A percentile compares a stretch with the other conserved stretches of the same genome.
phyloP scores from a whole-genome alignment of 2,888 invertebrate genomes.

The Volucella zonaria region DNA sequence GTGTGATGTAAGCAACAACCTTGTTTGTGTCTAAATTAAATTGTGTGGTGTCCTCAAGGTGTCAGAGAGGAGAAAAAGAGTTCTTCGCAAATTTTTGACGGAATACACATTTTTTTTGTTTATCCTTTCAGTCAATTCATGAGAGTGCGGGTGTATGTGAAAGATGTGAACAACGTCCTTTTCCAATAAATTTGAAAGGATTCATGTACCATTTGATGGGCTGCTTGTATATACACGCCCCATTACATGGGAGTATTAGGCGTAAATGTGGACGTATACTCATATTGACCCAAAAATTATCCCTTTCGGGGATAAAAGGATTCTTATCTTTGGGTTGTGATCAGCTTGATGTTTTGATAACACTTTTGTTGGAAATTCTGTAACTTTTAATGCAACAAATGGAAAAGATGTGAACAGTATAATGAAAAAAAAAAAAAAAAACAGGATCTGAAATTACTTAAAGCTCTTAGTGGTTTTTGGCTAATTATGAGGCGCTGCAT shows the following conservation, averaged over 20 bases:
- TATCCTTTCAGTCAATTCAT: neutral
- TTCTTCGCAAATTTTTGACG: conserved; percentile 9
- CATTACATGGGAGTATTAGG: conserved; percentile 43
- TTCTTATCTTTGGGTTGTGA: too few species aligned
- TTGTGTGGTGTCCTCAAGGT: neutral
- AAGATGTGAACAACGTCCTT: conserved; percentile 7
- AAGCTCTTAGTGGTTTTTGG: too few species aligned
- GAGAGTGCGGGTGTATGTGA: too few species aligned
- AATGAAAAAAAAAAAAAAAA: too few species aligned
- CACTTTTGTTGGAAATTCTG: too few species aligned
- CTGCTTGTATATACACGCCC: conserved; percentile 37
- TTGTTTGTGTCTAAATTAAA: conserved; percentile 35
- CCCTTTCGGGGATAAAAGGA: neutral
- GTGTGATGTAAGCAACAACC: conserved; percentile 31
- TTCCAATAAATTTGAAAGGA: conserved; percentile 30
- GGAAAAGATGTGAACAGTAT: too few species aligned
- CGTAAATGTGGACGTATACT: conserved; percentile 13
- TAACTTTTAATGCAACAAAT: too few species aligned
- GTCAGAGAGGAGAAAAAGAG: neutral
- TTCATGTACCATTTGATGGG: conserved; percentile 49
- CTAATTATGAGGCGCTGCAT: too few species aligned
- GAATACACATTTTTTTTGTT: conserved; percentile 9
- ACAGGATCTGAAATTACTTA: too few species aligned
- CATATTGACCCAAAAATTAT: conserved; percentile 27
- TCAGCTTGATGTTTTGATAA: too few species aligned